Evolutionary conservation across 2,797 vertebrate species (phyloP).

Genomic region (Ispidina picta): DNA sequence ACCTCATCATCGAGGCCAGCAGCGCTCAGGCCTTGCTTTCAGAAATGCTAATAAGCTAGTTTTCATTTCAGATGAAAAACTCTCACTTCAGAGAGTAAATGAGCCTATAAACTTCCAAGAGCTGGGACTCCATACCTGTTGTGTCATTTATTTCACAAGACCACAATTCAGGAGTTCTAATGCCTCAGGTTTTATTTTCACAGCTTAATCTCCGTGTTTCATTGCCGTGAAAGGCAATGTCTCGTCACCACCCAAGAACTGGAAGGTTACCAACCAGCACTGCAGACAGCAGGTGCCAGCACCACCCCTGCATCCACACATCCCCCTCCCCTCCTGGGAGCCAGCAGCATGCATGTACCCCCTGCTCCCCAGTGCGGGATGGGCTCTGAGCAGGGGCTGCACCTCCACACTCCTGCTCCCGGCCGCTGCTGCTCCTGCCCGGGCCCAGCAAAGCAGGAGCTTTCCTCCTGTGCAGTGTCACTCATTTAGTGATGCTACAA

Average conservation of each 20-base stretch:
- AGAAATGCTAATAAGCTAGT: not conserved
- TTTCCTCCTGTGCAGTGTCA: not conserved
- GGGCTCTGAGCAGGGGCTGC: not conserved
- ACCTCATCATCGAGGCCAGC: not conserved
- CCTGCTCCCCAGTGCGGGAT: accelerated
- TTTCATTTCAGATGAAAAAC: not conserved
- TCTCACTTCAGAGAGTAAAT: not conserved
- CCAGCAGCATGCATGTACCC: accelerated
- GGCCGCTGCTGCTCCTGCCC: not conserved
- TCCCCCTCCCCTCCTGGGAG: not conserved
- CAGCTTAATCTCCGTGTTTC: not conserved
- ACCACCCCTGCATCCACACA: not conserved
- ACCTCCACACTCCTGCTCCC: not conserved
- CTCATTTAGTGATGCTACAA: accelerated
- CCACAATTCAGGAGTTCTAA: not conserved
- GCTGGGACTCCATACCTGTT: not conserved
- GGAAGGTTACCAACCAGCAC: not conserved
- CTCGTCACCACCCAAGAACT: not conserved
- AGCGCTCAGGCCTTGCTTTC: not conserved
- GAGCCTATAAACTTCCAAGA: not conserved
- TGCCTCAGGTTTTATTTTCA: not conserved
- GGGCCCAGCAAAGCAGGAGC: accelerated
- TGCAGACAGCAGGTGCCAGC: not conserved
- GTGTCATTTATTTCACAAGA: not conserved
- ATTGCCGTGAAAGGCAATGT: not conserved